Evolutionary conservation across 2,888 invertebrate species (phyloP), one percentile per base, ranked within the genome.

Genomic region (Alloplasta piceator): DNA sequence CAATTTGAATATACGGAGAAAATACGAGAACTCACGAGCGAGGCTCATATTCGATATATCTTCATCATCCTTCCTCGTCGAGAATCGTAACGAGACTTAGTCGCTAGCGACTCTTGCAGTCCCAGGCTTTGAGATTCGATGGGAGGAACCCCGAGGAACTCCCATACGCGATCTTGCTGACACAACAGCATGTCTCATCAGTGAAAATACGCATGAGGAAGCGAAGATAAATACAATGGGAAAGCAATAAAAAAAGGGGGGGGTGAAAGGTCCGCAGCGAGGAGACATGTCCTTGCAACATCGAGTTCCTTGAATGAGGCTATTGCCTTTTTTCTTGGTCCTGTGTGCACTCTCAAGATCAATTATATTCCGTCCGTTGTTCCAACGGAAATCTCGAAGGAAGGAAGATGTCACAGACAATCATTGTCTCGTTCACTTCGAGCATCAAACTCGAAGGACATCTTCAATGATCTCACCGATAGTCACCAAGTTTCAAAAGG

Each of bases 1-100:
- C 82, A 73, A 78, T 82, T 82, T 82, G 74, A 75, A 82, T 78
- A 74, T 81, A 78, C 78, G 71, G 71, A 74, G 77, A 55, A 6
- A 41, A 56, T 12, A 60, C 61, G 43, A 50, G 26, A 26, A 26
- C 26, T 26, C 26, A 26, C 48, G 55, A 48, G 12, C 10, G 48
- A 58, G 63, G 55, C 68, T 79, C 56, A 26, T 70, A 74, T 79
- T 79, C 26, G 1, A 26, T 26, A 26, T 63, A 68, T 68, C 52
- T 63, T 55, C 52, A 48, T 10, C 61, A 39, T 10, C 12, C 6
- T 0, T 0, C 48, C 10, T 50, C 38, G 6, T 39, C 48, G 12
- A 16, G 14, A 36, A 3, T 67, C 16, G n/a, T 7, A 63, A 73
- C 72, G 52, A 52, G 52, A 39, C 7, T 26, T 26, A 26, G 1